Percentiles rank a stretch among this genome's conserved stretches.
Conservation (phyloP, 1,140 invertebrate species). For the Leucophenga varia region DNA sequence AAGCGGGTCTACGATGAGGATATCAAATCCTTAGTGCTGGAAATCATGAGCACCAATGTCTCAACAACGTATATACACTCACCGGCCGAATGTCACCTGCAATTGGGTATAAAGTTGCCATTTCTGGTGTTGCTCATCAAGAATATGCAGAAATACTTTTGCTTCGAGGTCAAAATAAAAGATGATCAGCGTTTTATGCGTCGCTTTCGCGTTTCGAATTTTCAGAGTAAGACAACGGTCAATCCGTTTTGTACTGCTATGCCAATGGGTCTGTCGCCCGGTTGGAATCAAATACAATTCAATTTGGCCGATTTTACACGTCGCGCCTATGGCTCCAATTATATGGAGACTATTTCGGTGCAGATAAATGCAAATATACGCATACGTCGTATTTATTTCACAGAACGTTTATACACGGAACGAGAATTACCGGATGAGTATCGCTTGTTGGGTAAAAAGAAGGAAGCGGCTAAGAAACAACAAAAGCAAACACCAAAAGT, state of each 20-base stretch:
- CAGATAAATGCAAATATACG: constrained; percentile 93
- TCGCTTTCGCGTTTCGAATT: constrained; percentile 92
- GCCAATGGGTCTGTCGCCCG: constrained; percentile 83
- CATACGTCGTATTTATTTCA: constrained; percentile 89
- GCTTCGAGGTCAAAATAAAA: constrained; percentile 89
- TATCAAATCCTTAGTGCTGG: constrained; percentile 88
- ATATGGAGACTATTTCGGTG: constrained; percentile 86
- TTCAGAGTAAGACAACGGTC: constrained; percentile 87
- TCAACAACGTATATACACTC: constrained; percentile 89
- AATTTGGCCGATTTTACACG: constrained; percentile 91
- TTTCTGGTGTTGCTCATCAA: constrained; percentile 93
- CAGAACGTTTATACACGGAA: constrained; percentile 85
- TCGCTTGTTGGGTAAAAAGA: constrained; percentile 38
- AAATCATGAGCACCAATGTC: constrained; percentile 91
- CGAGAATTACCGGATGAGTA: constrained; percentile 69
- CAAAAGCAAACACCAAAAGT: constrained; percentile 36
- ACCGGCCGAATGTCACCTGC: constrained; percentile 79
- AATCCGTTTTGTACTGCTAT: constrained; percentile 91
- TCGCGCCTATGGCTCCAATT: constrained; percentile 88
- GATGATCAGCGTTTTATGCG: constrained; percentile 90
- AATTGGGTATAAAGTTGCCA: constrained; percentile 86
- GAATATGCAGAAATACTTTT: constrained; percentile 95
- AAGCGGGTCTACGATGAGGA: constrained; percentile 91
- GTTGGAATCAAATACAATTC: constrained; percentile 91
- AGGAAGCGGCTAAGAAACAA: constrained; percentile 28